These are phyloP conservation scores for Nothocercus nigrocapillus DNA, from an alignment of 2,113 vertebrate genomes.

Conservation along the genomic window DNA sequence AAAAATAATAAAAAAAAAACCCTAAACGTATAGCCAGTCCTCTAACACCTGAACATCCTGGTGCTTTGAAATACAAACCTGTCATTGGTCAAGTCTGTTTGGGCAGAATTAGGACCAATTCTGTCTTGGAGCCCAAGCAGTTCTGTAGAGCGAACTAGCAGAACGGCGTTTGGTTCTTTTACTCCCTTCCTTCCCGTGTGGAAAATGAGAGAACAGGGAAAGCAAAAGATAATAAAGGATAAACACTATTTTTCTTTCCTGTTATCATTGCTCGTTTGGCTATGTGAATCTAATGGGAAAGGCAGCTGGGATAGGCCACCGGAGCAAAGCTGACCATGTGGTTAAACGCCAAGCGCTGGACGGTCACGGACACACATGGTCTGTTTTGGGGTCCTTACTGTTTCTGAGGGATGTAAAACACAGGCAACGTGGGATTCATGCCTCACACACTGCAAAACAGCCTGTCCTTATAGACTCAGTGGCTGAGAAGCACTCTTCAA, in stretches of 20 bases:
- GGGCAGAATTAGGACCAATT: background rate
- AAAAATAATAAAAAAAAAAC: background rate
- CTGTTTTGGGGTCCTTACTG: background rate
- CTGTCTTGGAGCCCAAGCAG: background rate
- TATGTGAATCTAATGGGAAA: accelerated
- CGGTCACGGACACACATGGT: background rate
- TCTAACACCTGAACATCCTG: background rate
- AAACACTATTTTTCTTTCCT: background rate
- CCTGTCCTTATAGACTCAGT: background rate
- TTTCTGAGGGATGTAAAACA: background rate
- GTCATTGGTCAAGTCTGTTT: background rate
- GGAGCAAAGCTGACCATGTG: background rate
- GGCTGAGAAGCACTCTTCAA: background rate
- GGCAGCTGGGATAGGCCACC: background rate
- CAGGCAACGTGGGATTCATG: background rate
- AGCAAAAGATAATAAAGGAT: background rate
- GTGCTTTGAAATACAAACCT: background rate
- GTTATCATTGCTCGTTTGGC: background rate
- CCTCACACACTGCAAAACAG: background rate
- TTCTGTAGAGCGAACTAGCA: background rate
- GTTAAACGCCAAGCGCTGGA: background rate
- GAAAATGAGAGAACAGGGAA: background rate
- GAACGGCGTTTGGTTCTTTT: background rate
- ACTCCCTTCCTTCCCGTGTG: background rate
- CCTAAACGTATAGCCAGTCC: background rate